Evolutionary conservation across 2,888 invertebrate genomes (phyloP).

Genomic region (Drosophila recens): DNA sequence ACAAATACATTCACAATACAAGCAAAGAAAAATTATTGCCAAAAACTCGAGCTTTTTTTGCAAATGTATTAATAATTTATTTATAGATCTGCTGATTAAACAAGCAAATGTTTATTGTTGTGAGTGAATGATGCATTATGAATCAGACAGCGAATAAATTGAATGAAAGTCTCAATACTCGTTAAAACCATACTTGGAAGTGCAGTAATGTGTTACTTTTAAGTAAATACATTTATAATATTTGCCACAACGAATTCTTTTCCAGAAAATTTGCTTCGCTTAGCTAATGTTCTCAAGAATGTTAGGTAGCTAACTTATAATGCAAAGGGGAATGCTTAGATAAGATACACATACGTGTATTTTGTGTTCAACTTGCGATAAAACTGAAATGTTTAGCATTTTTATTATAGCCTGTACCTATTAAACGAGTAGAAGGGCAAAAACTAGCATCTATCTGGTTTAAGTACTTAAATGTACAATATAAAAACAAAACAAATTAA

Average conservation of each 20-base stretch:
- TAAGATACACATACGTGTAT: conserved; percentile 45
- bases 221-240: conserved; percentile 1
- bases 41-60: conserved; percentile 26
- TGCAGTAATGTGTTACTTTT: conserved; percentile 5
- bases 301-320: conserved; percentile 21
- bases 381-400: conserved; percentile 37
- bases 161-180: neutral
- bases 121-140: conserved; percentile 38
- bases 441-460: too few species aligned
- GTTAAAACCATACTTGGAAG: conserved; percentile 20
- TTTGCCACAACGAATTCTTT: conserved; percentile 17
- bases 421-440: conserved; percentile 5
- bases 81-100: conserved; percentile 72
- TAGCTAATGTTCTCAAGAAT: conserved; percentile 33
- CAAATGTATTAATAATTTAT: conserved; percentile 63
- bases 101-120: conserved; percentile 27
- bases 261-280: conserved; percentile 13
- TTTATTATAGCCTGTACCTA: conserved; percentile 20
- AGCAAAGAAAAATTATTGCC: conserved; percentile 29
- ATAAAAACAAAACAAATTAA: neutral
- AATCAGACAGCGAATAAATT: conserved; percentile 36
- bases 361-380: conserved; percentile 26
- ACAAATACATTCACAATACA: conserved; percentile 15
- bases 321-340: conserved; percentile 31
- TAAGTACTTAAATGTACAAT: neutral